Conservation (phyloP, 1,140 invertebrate genomes). For the Drosophila guanche region DNA sequence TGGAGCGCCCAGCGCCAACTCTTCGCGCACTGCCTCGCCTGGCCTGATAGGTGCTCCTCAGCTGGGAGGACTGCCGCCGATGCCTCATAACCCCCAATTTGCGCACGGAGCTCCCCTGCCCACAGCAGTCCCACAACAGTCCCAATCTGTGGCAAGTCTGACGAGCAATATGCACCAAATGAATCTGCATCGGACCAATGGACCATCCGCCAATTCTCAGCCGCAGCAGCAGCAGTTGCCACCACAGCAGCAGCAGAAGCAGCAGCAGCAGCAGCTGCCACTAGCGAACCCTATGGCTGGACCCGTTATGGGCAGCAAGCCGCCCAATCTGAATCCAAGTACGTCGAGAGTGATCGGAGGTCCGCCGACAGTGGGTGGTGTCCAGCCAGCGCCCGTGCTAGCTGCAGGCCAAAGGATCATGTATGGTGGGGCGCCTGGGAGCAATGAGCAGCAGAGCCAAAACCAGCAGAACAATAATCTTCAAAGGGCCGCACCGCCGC, state of each 20-base stretch:
- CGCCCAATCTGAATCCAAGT: slow-evolving; percentile 15
- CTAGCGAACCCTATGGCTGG: slow-evolving; percentile 43
- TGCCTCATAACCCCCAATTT: not conserved
- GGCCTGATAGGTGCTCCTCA: slow-evolving; percentile 21
- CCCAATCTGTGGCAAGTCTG: slow-evolving; percentile 40
- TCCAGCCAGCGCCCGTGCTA: slow-evolving; percentile 7
- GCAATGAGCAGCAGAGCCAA: slow-evolving; percentile 44
- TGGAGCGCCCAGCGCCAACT: slow-evolving; percentile 61
- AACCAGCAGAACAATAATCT: slow-evolving; percentile 53
- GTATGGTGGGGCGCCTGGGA: slow-evolving; percentile 42
- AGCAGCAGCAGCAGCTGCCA: slow-evolving; percentile 6
- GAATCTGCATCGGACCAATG: slow-evolving; percentile 51
- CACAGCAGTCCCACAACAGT: not conserved
- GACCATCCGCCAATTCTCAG: not conserved
- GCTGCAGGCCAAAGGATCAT: slow-evolving; percentile 12
- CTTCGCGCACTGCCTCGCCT: slow-evolving; percentile 75
- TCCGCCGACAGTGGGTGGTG: not conserved
- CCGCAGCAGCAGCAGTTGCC: not conserved
- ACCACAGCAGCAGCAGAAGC: not conserved
- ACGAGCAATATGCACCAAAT: slow-evolving; percentile 64
- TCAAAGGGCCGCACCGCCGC: slow-evolving; percentile 25
- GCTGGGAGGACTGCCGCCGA: not conserved
- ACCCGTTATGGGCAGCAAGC: slow-evolving; percentile 38
- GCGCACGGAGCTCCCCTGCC: not conserved
- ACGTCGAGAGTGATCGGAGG: slow-evolving; percentile 51